A percentile compares a stretch with the other conserved stretches of the same genome.
These are phyloP conservation scores for Caenorhabditis afra DNA, from an alignment of 2,888 invertebrate genomes.

Conservation along the genomic window DNA sequence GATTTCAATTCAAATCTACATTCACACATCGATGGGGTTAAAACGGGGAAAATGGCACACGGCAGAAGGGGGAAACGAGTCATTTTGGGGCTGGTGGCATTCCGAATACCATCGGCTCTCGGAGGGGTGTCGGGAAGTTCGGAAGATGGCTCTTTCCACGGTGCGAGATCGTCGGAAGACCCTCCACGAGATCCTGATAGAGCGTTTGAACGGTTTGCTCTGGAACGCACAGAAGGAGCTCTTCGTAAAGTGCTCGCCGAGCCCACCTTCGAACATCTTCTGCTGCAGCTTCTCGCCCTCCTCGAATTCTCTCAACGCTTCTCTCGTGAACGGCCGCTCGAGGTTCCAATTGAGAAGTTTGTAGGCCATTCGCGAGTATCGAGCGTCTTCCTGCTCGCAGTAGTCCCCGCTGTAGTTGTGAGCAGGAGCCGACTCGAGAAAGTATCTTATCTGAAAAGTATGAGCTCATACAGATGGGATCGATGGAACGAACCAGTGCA, in stretches of 20 bases:
- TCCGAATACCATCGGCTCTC: conserved; percentile 26
- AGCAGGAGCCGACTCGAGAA: not conserved
- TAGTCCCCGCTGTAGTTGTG: conserved; percentile 5
- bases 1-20: not conserved
- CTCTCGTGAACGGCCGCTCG: not conserved
- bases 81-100: not conserved
- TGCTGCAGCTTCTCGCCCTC: not conserved
- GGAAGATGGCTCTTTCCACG: not conserved
- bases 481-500: conserved; percentile 19
- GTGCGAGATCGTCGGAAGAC: not conserved
- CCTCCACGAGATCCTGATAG: conserved; percentile 7
- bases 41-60: not conserved
- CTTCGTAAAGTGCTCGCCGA: not conserved
- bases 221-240: not conserved
- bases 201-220: conserved; percentile 17
- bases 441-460: not conserved
- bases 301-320: conserved; percentile 14
- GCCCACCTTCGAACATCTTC: conserved; percentile 14
- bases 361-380: conserved; percentile 17
- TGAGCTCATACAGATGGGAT: not conserved
- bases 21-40: not conserved
- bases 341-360: conserved; percentile 12
- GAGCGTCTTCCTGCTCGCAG: conserved; percentile 20
- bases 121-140: not conserved
- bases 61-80: not conserved